phyloP scores from a whole-genome alignment of 1,140 invertebrate genomes.

The Spodoptera litura region DNA sequence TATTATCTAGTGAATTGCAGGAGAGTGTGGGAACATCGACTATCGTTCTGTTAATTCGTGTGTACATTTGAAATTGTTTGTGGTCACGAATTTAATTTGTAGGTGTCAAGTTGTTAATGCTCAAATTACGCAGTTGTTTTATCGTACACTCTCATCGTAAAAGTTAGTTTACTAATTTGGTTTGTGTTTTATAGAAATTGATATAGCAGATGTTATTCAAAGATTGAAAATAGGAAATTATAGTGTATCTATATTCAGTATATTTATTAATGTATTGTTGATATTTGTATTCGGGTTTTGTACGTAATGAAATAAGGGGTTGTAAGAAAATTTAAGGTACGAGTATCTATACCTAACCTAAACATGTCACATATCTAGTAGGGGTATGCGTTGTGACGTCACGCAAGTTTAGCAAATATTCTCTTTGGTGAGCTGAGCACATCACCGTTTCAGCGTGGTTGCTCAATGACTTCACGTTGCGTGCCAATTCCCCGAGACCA shows the following conservation, averaged over 20 bases:
- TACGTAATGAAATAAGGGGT: too few relatives aligned
- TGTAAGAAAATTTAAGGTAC: too few relatives aligned
- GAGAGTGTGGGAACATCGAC: slow-evolving; percentile 61
- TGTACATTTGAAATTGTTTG: slow-evolving; percentile 57
- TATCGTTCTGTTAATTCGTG: slow-evolving; percentile 57
- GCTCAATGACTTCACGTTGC: slow-evolving; percentile 58
- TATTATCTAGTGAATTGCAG: slow-evolving; percentile 63
- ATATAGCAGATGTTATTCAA: neutral
- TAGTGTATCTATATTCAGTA: too few relatives aligned
- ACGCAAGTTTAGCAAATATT: slow-evolving; percentile 8
- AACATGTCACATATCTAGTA: too few relatives aligned
- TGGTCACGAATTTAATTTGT: slow-evolving; percentile 65
- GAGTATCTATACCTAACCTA: too few relatives aligned
- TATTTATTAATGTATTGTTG: too few relatives aligned
- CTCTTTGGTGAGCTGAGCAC: slow-evolving; percentile 27
- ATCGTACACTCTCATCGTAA: slow-evolving; percentile 26
- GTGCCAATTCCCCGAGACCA: slow-evolving; percentile 56
- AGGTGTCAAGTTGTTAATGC: slow-evolving; percentile 54
- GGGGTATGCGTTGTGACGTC: neutral
- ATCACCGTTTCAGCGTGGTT: slow-evolving; percentile 36
- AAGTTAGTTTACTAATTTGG: slow-evolving; percentile 50
- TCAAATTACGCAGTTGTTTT: slow-evolving; percentile 33
- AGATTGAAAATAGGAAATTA: too few relatives aligned
- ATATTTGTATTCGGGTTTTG: too few relatives aligned
- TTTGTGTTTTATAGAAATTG: slow-evolving; percentile 7